Base-by-base conservation (phyloP, 2,888 invertebrate species). In the Cosmorhoe ocellata region DNA sequence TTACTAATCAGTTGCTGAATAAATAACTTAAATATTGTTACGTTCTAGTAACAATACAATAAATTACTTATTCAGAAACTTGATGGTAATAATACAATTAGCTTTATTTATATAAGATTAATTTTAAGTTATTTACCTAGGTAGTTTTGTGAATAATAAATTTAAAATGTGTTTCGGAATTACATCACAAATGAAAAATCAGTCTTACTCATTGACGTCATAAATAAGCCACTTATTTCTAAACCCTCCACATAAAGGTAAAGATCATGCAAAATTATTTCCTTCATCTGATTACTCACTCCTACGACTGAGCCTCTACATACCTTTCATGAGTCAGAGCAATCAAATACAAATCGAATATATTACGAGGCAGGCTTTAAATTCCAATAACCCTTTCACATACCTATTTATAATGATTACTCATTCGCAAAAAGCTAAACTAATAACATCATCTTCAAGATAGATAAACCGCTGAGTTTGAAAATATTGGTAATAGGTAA, bases 11-110 rank as follows among this genome's bases (percentile, higher is more conserved):
- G 31, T 12, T 14, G 39, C 11, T 41, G 3, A 10, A 3, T 33
- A 39, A 39, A 34, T 40, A 36, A 44, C 27, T 33, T 13, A 26
- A 1, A 32, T 24, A 34, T 43, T 46, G 69, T 66, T 71, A 56
- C 66, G 68, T 68, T 71, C 24, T 71, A 66, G 65, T 56, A 67
- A 47, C 61, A 51, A 6, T 27, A 28, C 13, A 37, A 1, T 32
- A 13, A 37, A 32, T 32, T 41, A 40, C 32, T 34, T 32, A 31
- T n/a, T 37, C 10, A 10, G 11, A 44, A 10, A 9, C 18, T 37
- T 32, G 18, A 27, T 31, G n/a, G 18, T 28, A 36, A 26, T 13
- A 40, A 28, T 58, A 66, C 56, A 0, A n/a, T n/a, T 50, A 39
- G 28, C 38, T 30, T 42, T 51, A 50, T 18, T 11, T 24, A 8